Evolutionary conservation across 2,113 vertebrate species (phyloP).

Genomic region (Pteruthius melanotis): DNA sequence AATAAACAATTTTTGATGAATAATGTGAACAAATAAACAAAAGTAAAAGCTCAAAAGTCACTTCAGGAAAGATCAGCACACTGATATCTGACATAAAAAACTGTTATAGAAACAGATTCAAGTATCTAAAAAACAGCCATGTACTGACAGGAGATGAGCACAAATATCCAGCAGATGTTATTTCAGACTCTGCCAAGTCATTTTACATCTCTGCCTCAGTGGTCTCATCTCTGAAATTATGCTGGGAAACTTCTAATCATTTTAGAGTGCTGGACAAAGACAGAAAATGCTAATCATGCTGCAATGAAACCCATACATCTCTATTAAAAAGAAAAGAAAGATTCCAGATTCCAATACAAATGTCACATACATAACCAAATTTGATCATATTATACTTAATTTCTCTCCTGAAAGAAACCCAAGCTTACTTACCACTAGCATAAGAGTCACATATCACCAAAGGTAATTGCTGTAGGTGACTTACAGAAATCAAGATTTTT

Average conservation of each 20-base stretch:
- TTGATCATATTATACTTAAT: neutral
- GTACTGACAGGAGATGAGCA: neutral
- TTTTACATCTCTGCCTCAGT: neutral
- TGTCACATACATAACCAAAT: neutral
- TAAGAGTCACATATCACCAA: neutral
- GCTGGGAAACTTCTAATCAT: neutral
- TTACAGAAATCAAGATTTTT: neutral
- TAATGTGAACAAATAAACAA: neutral
- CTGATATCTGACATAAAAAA: neutral
- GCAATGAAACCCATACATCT: neutral
- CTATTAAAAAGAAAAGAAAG: neutral
- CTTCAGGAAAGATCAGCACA: neutral
- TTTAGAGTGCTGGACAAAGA: neutral
- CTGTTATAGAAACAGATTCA: neutral
- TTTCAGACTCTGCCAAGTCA: neutral
- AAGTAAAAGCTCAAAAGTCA: neutral
- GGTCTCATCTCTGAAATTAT: neutral
- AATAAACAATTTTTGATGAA: neutral
- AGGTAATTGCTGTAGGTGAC: neutral
- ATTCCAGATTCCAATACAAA: neutral
- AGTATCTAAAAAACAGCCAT: fast-evolving
- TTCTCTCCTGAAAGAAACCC: neutral
- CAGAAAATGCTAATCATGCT: neutral
- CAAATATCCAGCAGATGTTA: neutral
- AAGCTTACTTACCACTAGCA: neutral